phyloP scores from a whole-genome alignment of 2,113 vertebrate genomes.

The Heloderma charlesbogerti region DNA sequence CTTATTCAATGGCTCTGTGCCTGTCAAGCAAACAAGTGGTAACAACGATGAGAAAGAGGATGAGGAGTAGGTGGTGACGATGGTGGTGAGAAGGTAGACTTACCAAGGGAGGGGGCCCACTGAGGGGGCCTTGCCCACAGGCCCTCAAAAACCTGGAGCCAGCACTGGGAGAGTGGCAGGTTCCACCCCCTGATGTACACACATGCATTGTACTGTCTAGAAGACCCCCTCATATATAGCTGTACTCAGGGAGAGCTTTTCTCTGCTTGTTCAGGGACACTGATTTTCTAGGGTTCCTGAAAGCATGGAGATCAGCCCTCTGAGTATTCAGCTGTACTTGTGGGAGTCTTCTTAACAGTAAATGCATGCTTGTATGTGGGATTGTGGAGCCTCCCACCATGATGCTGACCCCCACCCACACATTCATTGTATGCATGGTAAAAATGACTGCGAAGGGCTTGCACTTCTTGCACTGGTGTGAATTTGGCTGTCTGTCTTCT shows the following conservation, averaged over 20 bases:
- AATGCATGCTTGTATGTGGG: background rate
- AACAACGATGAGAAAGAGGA: no score
- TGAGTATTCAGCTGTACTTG: background rate
- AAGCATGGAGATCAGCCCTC: background rate
- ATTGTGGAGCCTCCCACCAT: no score
- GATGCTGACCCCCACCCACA: background rate
- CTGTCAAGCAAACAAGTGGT: no score
- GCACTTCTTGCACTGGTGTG: no score
- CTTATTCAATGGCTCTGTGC: no score
- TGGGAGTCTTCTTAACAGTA: background rate
- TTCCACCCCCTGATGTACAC: background rate
- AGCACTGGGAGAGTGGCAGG: background rate
- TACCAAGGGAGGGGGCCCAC: no score
- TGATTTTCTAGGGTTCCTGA: background rate
- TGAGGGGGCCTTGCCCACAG: no score
- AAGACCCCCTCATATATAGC: background rate
- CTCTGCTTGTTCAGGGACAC: background rate
- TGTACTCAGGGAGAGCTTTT: background rate
- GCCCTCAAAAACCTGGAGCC: no score
- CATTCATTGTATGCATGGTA: background rate
- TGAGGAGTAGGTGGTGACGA: no score
- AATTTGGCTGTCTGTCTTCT: background rate
- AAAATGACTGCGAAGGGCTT: no score
- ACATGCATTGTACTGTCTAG: background rate
- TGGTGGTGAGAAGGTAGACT: no score